Evolutionary conservation across 1,140 invertebrate species (phyloP), one percentile per base, ranked within the genome.

Genomic region (Leptopilina boulardi): DNA sequence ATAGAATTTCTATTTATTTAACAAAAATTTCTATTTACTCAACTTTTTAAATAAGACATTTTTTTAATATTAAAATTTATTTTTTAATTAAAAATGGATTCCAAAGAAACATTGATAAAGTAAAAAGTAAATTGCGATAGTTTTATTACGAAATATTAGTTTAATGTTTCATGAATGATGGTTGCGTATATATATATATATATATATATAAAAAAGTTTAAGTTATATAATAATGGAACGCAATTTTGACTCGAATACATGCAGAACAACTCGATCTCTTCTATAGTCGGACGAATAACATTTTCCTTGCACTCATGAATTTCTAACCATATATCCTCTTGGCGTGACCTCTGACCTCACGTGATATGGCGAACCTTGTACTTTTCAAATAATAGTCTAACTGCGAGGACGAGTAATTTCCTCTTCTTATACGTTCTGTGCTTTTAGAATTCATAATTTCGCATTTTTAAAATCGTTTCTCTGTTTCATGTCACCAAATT

Each of bases 301-400:
- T 59, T 59, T 59, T 23, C 54, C 54, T 23, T 59, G 19, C 21
- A 59, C 54, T 59, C 19, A 59, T 59, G 54, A 59, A 59, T 59
- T 59, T 23, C 18, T 19, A 23, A 59, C 21, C 54, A 59, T 54
- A 59, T 54, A 44, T 44, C 54, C 54, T 59, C 21, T 23, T 59
- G 54, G 21, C 19, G 54, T 59, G 54, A 59, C 18, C 19, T 59
- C 54, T 59, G 54, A 23, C 54, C 54, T 21, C 19, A 59, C 54
- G 54, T 59, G 54, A 59, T 59, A 23, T 23, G 54, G 21, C 19
- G 13, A 59, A 59, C 54, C 54, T 59, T 23, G 21, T 21, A 59
- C 19, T 59, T 59, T 21, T 59, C 19, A 59, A 59, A 59, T 59
- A 23, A 59, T 59, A 59, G 54, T 23, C 54, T 23, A 59, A 23